Conservation (phyloP, 2,797 vertebrate genomes). For the Macrochelys suwanniensis region DNA sequence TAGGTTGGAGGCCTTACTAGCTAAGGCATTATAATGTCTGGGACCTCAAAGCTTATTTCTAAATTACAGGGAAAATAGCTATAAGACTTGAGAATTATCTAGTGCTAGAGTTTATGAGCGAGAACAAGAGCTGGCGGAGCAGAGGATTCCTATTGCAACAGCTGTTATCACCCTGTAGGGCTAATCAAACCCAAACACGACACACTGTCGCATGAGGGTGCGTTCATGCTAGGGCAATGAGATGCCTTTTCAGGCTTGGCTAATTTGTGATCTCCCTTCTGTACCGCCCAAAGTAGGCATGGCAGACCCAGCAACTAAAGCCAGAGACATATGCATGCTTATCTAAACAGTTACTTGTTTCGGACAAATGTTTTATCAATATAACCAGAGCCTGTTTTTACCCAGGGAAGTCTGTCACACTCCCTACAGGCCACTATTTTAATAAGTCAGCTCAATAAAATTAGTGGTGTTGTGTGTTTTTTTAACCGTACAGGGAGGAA, state of each 20-base stretch:
- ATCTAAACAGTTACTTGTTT: background rate
- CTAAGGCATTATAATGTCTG: background rate
- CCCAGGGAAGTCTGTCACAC: accelerated
- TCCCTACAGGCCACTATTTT: background rate
- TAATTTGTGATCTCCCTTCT: background rate
- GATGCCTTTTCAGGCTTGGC: background rate
- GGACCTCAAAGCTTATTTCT: background rate
- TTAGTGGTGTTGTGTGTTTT: background rate
- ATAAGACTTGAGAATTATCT: background rate
- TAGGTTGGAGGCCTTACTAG: background rate
- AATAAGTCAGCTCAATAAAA: background rate
- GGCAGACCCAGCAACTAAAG: background rate
- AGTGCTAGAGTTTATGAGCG: background rate
- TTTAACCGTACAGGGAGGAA: no score
- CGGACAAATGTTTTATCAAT: background rate
- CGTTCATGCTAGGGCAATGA: background rate
- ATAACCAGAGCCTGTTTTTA: accelerated
- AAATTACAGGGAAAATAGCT: background rate
- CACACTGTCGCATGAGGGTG: background rate
- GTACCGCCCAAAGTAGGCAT: background rate
- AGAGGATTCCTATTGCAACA: background rate
- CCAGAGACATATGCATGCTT: background rate
- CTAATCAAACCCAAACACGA: background rate
- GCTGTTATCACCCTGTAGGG: accelerated
- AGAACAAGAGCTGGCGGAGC: background rate